Evolutionary conservation across 1,140 invertebrate species (phyloP).

Genomic region (Zelostemma sp.): DNA sequence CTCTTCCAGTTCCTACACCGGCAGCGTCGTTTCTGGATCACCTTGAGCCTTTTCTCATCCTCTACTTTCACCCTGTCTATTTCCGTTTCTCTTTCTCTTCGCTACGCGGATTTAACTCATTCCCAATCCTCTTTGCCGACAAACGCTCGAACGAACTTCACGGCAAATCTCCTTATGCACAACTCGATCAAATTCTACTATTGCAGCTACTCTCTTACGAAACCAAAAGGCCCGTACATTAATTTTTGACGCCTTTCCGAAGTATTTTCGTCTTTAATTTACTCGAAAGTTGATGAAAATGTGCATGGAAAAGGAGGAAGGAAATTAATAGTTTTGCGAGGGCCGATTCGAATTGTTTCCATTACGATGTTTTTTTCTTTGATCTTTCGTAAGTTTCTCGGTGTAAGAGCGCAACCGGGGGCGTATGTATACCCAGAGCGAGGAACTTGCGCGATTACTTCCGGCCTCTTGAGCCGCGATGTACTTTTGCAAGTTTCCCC

Average conservation of each 20-base stretch:
- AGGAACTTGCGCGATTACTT: constrained; percentile 64
- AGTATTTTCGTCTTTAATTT: no score
- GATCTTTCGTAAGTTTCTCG: constrained; percentile 17
- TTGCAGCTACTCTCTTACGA: constrained; percentile 10
- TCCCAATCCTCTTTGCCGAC: constrained; percentile 63
- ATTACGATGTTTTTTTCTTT: constrained; percentile 31
- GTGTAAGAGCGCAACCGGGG: no score
- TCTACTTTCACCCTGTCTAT: constrained; percentile 9
- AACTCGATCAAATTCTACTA: constrained; percentile 60
- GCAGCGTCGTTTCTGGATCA: constrained; percentile 22
- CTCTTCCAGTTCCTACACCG: constrained; percentile 40
- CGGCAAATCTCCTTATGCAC: constrained; percentile 62
- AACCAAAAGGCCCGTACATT: no score
- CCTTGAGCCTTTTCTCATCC: constrained; percentile 17
- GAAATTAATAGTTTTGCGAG: no score
- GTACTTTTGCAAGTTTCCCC: constrained; percentile 5
- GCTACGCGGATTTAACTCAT: constrained; percentile 53
- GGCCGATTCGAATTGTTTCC: no score
- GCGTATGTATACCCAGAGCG: constrained; percentile 33
- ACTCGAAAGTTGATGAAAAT: no score
- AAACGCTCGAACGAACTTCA: constrained; percentile 58
- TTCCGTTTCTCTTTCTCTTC: constrained; percentile 27
- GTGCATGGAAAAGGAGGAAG: no score
- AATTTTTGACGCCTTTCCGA: no score
- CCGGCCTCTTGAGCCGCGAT: constrained; percentile 62